These are phyloP conservation scores for Rostratula benghalensis DNA, from an alignment of 2,113 vertebrate genomes.

Conservation along the genomic window DNA sequence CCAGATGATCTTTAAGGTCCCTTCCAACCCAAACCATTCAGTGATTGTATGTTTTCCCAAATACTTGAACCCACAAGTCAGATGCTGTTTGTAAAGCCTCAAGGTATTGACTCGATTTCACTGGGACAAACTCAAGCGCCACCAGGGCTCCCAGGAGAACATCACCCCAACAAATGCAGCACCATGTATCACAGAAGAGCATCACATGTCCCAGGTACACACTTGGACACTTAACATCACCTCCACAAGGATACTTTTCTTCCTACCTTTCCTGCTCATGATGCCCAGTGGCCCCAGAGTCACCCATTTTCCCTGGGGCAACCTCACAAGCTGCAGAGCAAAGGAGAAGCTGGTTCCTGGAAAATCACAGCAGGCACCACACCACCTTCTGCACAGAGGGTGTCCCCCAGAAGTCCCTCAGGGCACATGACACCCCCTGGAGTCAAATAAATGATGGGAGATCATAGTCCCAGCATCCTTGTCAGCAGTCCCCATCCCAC, in stretches of 20 bases:
- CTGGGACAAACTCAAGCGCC: not conserved
- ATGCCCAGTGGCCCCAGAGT: not conserved
- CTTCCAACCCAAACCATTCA: not conserved
- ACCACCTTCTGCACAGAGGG: accelerated
- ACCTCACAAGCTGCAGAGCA: not conserved
- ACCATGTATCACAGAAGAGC: not conserved
- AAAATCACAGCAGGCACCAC: not conserved
- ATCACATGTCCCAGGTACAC: accelerated
- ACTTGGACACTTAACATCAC: accelerated
- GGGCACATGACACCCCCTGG: accelerated
- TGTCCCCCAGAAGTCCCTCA: not conserved
- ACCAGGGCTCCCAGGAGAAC: not conserved
- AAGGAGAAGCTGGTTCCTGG: not conserved
- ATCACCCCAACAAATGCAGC: not conserved
- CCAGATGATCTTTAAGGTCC: not conserved
- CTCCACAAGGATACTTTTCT: not conserved
- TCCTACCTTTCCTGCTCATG: not conserved
- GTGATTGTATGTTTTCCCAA: not conserved
- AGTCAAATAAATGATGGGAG: not conserved
- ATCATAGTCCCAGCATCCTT: not conserved
- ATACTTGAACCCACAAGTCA: not conserved
- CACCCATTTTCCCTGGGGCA: not conserved
- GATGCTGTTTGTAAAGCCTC: not conserved
- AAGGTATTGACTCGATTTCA: not conserved
- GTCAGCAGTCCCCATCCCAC: accelerated